Evolutionary conservation across 2,113 vertebrate species (phyloP).

Genomic region (Syrmaticus mikado): DNA sequence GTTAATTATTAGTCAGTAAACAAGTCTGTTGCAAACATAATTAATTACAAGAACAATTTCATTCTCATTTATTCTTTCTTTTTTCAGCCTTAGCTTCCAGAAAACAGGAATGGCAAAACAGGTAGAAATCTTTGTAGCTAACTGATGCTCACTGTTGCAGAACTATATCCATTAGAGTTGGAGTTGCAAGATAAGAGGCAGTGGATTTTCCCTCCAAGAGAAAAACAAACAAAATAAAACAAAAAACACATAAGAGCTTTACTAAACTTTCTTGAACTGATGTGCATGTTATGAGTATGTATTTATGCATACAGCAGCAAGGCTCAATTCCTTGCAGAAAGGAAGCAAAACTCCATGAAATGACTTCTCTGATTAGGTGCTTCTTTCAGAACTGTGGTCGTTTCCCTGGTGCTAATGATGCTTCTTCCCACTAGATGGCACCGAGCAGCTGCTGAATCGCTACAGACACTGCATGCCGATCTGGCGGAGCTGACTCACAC

Average conservation of each 20-base stretch:
- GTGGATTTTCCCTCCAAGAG: background rate
- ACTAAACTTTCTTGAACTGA: background rate
- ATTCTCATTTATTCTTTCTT: background rate
- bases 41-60: background rate
- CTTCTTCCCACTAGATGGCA: constrained; percentile 64
- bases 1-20: background rate
- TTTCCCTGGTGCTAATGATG: accelerated
- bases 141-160: accelerated
- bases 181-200: background rate
- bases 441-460: background rate
- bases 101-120: background rate
- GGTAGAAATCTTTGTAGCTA: background rate
- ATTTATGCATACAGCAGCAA: background rate
- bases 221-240: background rate
- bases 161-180: background rate
- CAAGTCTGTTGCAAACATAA: background rate
- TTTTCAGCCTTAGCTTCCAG: background rate
- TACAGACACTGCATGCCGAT: accelerated
- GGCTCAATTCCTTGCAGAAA: background rate
- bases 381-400: accelerated
- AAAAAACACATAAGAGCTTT: background rate
- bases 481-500: too few relatives aligned
- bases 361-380: background rate
- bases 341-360: background rate
- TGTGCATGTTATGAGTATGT: background rate